A percentile compares a stretch with the other conserved stretches of the same genome.
These are phyloP conservation scores for Xiphorhynchus elegans DNA, from an alignment of 2,113 vertebrate genomes.

Conservation along the genomic window DNA sequence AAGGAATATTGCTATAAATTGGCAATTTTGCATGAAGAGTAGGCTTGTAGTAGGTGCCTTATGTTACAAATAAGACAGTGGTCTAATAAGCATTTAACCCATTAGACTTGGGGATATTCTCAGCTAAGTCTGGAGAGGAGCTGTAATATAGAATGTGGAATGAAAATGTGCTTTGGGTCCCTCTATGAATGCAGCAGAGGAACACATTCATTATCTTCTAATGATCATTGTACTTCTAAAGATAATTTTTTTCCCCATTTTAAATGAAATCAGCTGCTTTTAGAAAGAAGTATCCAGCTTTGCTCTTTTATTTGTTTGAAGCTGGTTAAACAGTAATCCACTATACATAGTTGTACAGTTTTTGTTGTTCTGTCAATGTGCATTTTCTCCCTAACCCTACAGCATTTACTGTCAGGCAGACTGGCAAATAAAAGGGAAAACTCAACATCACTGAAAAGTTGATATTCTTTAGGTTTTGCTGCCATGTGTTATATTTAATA, in stretches of 20 bases:
- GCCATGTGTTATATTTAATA: background rate
- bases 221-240: conserved; percentile 41
- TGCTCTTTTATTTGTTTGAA: conserved; percentile 15
- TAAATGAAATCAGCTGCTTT: background rate
- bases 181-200: background rate
- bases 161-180: conserved; percentile 1
- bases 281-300: background rate
- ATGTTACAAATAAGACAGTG: conserved; percentile 69
- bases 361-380: background rate
- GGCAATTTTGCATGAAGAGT: conserved; percentile 77
- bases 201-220: conserved; percentile 34
- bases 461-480: background rate
- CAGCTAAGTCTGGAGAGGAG: conserved; percentile 12
- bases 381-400: background rate
- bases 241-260: conserved; percentile 14
- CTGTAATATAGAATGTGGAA: background rate
- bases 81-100: conserved; percentile 72
- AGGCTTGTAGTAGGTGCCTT: conserved; percentile 72
- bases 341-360: background rate
- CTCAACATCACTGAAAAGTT: background rate
- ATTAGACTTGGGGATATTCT: conserved; percentile 31
- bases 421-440: background rate
- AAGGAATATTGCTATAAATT: conserved; percentile 81
- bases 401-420: background rate
- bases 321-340: background rate